These are phyloP conservation scores for Polylopha cassiicola DNA, from an alignment of 2,888 invertebrate genomes.

Conservation along the genomic window DNA sequence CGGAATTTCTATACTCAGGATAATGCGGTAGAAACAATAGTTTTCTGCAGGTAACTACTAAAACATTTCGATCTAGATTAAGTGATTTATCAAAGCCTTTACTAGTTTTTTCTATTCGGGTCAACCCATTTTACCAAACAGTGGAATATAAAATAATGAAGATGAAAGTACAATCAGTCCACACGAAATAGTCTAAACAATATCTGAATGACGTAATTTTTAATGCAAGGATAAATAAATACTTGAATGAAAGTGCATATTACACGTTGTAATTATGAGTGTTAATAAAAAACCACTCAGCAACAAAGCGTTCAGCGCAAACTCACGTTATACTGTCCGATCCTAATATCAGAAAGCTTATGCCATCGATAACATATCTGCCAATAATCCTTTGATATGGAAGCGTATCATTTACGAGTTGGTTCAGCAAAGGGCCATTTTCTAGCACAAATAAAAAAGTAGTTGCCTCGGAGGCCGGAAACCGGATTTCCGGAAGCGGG, in stretches of 20 bases:
- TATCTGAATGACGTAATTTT: too few relatives aligned
- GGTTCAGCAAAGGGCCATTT: slow-evolving; percentile 17
- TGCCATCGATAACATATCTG: slow-evolving; percentile 12
- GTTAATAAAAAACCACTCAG: too few relatives aligned
- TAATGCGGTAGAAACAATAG: slow-evolving; percentile 30
- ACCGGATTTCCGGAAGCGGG: slow-evolving; percentile 46
- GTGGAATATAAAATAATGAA: too few relatives aligned
- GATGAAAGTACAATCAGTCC: too few relatives aligned
- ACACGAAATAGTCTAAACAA: too few relatives aligned
- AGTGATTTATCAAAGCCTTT: too few relatives aligned
- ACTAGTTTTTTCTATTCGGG: too few relatives aligned
- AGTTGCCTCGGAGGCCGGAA: slow-evolving; percentile 46
- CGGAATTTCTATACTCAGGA: slow-evolving; percentile 36
- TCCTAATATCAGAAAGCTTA: slow-evolving; percentile 13
- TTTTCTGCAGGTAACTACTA: too few relatives aligned
- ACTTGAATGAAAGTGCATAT: too few relatives aligned
- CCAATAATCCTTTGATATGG: slow-evolving; percentile 14
- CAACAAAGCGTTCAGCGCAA: slow-evolving; percentile 7
- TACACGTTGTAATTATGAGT: neutral
- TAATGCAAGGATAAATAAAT: too few relatives aligned
- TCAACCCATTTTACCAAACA: too few relatives aligned
- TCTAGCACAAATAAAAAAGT: slow-evolving; percentile 37
- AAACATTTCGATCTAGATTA: too few relatives aligned
- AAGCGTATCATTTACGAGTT: slow-evolving; percentile 18
- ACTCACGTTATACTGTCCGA: slow-evolving; percentile 12